Evolutionary conservation across 2,888 invertebrate species (phyloP).

Genomic region (Carpatolechia fugitivella): DNA sequence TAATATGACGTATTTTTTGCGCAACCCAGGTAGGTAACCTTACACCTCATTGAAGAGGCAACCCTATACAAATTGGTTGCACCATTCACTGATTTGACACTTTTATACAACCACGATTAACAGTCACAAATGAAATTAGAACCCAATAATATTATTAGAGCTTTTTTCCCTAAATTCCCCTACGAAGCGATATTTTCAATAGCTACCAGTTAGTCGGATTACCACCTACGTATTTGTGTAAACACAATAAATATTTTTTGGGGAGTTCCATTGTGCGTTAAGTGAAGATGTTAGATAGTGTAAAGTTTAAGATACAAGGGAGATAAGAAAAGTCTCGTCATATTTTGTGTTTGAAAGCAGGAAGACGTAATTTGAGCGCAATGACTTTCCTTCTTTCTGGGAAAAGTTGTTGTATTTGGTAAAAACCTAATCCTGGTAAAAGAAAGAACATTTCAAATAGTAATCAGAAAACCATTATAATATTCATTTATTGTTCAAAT

Average conservation of each 20-base stretch:
- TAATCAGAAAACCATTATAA: too few species aligned
- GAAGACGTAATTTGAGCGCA: constrained; percentile 30
- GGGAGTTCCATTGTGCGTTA: constrained; percentile 49
- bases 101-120: constrained; percentile 75
- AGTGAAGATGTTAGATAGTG: constrained; percentile 53
- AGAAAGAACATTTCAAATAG: too few species aligned
- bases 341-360: constrained; percentile 26
- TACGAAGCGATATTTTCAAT: constrained; percentile 53
- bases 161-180: constrained; percentile 44
- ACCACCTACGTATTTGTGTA: constrained; percentile 78
- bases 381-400: constrained; percentile 9
- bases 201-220: constrained; percentile 55
- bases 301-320: constrained; percentile 41
- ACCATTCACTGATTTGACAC: constrained; percentile 69
- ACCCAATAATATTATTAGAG: constrained; percentile 76
- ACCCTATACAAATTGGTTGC: constrained; percentile 73
- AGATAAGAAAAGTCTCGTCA: constrained; percentile 35
- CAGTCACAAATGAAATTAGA: constrained; percentile 77
- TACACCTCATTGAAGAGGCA: constrained; percentile 56
- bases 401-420: constrained; percentile 6
- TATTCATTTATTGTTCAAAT: too few species aligned
- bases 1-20: constrained; percentile 47
- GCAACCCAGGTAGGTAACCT: constrained; percentile 46
- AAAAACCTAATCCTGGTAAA: neutral
- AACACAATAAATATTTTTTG: constrained; percentile 77